These are phyloP conservation scores for Bombus haemorrhoidalis DNA, from an alignment of 1,140 invertebrate species.

Conservation along the genomic window DNA sequence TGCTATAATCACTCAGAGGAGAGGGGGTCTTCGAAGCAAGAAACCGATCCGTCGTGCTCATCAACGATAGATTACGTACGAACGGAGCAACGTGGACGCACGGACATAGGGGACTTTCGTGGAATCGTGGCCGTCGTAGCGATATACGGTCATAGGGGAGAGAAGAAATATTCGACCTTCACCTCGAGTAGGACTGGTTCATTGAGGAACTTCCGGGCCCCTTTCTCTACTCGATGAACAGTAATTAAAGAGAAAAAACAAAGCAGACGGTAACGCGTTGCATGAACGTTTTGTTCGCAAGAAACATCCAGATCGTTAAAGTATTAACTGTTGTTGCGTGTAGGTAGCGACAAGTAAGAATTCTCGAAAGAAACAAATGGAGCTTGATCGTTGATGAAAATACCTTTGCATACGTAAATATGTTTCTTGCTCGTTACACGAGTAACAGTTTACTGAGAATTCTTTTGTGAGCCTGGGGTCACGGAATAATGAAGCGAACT, in stretches of 20 bases:
- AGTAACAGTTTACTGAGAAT: neutral
- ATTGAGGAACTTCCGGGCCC: slow-evolving; percentile 18
- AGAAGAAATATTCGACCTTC: slow-evolving; percentile 14
- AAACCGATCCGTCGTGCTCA: slow-evolving; percentile 49
- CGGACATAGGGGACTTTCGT: neutral
- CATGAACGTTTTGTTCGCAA: neutral
- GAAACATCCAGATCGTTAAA: slow-evolving; percentile 1
- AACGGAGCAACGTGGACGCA: neutral
- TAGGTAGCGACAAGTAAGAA: neutral
- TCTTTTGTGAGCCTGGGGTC: too few relatives aligned
- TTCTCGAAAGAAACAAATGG: neutral
- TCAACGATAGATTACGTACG: slow-evolving; percentile 51
- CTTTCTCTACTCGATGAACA: neutral
- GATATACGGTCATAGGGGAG: neutral
- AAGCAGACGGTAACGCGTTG: neutral
- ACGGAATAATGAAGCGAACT: neutral
- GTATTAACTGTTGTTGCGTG: neutral
- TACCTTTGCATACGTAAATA: neutral
- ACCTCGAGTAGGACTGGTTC: slow-evolving; percentile 1
- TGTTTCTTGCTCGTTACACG: neutral
- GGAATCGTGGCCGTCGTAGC: neutral
- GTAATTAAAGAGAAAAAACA: neutral
- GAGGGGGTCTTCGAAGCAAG: slow-evolving; percentile 5
- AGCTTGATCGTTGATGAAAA: neutral
- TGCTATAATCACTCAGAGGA: slow-evolving; percentile 59